phyloP scores from a whole-genome alignment of 2,797 vertebrate genomes.

The Apodemus agrarius region DNA sequence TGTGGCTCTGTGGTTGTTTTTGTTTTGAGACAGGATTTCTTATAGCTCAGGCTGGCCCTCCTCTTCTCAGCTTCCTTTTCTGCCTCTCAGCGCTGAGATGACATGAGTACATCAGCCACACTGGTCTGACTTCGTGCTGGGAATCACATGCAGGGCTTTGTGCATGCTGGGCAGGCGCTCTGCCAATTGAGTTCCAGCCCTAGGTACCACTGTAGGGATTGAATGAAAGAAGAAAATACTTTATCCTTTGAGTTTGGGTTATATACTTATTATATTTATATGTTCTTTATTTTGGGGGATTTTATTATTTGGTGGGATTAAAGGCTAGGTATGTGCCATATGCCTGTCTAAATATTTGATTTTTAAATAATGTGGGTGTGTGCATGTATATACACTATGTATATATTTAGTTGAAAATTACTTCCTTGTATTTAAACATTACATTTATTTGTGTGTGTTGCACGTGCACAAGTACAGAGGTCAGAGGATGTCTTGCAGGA shows the following conservation, averaged over 20 bases:
- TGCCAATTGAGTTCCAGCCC: not conserved
- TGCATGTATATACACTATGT: not conserved
- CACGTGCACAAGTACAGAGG: not conserved
- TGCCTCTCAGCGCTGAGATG: not conserved
- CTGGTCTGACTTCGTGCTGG: not conserved
- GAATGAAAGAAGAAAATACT: conserved; percentile 42
- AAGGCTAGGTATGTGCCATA: not conserved
- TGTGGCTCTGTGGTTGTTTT: not conserved
- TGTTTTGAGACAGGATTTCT: not conserved
- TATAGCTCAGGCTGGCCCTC: not conserved
- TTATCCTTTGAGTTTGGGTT: conserved; percentile 26
- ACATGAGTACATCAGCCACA: not conserved
- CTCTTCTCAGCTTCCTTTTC: not conserved
- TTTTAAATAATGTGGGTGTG: not conserved
- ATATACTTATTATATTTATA: not conserved
- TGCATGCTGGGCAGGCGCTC: not conserved
- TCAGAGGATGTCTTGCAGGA: not conserved
- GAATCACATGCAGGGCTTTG: not conserved
- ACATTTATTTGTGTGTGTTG: not conserved
- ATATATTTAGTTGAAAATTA: not conserved
- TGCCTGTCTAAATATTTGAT: not conserved
- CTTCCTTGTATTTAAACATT: not conserved
- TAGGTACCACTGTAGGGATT: not conserved
- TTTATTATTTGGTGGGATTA: not conserved
- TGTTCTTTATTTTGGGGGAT: not conserved